Evolutionary conservation across 2,797 vertebrate species (phyloP), one percentile per base, ranked within the genome.

Genomic region (Dromococcyx pavoninus): DNA sequence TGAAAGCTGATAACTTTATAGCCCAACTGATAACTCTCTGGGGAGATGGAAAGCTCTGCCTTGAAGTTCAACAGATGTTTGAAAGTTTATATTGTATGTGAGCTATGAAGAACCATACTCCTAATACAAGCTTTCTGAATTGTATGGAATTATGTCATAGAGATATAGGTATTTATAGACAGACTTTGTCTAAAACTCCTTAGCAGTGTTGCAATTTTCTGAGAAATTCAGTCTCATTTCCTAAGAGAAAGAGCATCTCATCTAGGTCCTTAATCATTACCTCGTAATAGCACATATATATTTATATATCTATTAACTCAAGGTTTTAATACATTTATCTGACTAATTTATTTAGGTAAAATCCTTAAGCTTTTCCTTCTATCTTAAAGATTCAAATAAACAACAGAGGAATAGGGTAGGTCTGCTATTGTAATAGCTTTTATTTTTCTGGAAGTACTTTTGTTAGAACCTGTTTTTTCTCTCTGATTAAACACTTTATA

Each of bases 21-120:
- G 83, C 95, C 88, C 91, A 95, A 81, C 60, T 88, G 94, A 88
- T 91, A 94, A 95, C 39, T 84, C 93, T 86, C 80, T 43, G 13
- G 83, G 86, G 88, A 91, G n/a, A 61, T 78, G n/a, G 66, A 90
- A 81, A 35, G 58, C 79, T 86, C 70, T 75, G 70, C 77, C 81
- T 80, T 93, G 91, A 94, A 96, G 76, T 93, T 95, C 89, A 81
- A 86, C 95, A 96, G 91, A 93, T 96, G 93, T 94, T 94, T 94
- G 76, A 48, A 95, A 86, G 66, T 90, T 88, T 95, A 88, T 25
- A 9, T 73, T 88, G 51, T 64, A 57, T 92, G 43, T 80, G 82
- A 94, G 58, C 46, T 88, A 70, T 81, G 73, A 89, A 80, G 66
- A 92, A 86, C 4, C 84, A 67, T 69, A 48, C 66, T 51, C 27